A percentile compares a stretch with the other conserved stretches of the same genome.
Conservation (phyloP, 2,113 vertebrate genomes). For the Sylvilagus bachmani region DNA sequence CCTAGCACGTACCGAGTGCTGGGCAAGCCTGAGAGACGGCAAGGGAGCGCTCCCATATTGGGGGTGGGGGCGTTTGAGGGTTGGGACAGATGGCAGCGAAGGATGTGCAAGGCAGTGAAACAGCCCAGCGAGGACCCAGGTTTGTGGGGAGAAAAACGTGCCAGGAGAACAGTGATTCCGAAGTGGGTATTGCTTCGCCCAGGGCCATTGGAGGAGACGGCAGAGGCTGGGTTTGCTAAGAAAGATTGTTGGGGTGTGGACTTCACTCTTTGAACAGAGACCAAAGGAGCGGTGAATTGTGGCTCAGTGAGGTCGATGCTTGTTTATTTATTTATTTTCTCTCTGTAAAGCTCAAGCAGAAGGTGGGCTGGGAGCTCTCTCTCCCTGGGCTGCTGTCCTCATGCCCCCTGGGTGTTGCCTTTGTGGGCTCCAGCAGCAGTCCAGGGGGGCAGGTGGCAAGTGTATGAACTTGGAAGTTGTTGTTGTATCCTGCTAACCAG, state of each 20-base stretch:
- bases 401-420: too few species aligned
- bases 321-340: background rate
- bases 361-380: background rate
- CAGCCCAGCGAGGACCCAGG: background rate
- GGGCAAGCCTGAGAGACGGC: background rate
- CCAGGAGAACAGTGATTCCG: background rate
- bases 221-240: background rate
- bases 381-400: background rate
- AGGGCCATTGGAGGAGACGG: background rate
- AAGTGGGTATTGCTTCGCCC: background rate
- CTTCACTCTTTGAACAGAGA: background rate
- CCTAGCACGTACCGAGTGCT: too few species aligned
- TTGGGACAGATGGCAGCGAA: background rate
- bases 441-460: background rate
- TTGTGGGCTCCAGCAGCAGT: background rate
- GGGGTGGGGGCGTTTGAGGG: conserved; percentile 45
- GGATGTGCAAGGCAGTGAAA: background rate
- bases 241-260: background rate
- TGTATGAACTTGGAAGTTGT: background rate
- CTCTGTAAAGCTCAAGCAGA: background rate
- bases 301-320: background rate
- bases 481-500: background rate
- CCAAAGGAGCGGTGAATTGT: background rate
- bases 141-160: background rate
- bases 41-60: background rate